Evolutionary conservation across 2,113 vertebrate species (phyloP), one percentile per base, ranked within the genome.

Genomic region (Abramis brama): DNA sequence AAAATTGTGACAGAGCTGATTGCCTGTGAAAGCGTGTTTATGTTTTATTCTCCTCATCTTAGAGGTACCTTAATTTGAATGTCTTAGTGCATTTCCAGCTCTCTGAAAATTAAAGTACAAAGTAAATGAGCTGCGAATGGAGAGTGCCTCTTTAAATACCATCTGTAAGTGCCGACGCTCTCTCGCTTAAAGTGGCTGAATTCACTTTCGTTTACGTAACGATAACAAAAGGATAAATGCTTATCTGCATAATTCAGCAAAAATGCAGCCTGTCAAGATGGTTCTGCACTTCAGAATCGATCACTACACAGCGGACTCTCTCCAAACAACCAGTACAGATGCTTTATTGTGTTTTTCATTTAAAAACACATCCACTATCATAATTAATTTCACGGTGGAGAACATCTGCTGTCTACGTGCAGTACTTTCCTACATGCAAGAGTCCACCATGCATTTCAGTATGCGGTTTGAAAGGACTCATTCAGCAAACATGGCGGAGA

Each of bases 71-170:
- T 55, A 45, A 82, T 71, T 74, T 73, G 47, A 83, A 83, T 25
- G 30, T 70, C 64, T 82, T 3, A 17, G 66, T 71, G 47, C 47
- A 57, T 57, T 83, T 13, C 50, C 45, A 45, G 59, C 36, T 70
- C 52, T 55, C 27, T 43, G 79, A 64, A 80, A 12, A 84, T 73
- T 80, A 80, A 36, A 64, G 39, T 50, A 25, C n/a, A 62, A 74
- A 62, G 86, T 77, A 50, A 70, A 82, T 82, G 80, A 86, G n/a
- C 9, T 50, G 15, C 9, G 2, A 87, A 86, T 19, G 52, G 33
- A 84, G 64, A 86, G 86, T 78, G 47, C 80, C 85, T 62, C 55
- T 17, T 60, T 87, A 59, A 85, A 87, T 71, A 81, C 73, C 75
- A 19, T 66, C 77, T 76, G 50, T 70, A 82, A 81, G 79, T 81